A percentile compares a stretch with the other conserved stretches of the same genome.
These are phyloP conservation scores for Pseudoips prasinana DNA, from an alignment of 2,888 invertebrate genomes.

Conservation along the genomic window DNA sequence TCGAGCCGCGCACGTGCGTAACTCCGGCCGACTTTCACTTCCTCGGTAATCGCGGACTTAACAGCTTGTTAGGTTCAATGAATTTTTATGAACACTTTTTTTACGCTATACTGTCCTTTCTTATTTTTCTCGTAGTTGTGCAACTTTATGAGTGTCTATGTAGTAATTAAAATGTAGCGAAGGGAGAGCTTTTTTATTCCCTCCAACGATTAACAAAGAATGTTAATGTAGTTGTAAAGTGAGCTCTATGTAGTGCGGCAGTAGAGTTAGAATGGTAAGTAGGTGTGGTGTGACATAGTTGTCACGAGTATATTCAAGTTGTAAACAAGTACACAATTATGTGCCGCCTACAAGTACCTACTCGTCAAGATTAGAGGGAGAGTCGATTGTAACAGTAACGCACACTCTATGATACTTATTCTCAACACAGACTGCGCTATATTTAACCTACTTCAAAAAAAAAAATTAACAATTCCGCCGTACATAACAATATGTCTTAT, in stretches of 20 bases:
- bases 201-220: slow-evolving; percentile 16
- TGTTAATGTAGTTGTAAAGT: slow-evolving; percentile 11
- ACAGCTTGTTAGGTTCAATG: slow-evolving; percentile 23
- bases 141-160: slow-evolving; percentile 4
- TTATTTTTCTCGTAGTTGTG: not conserved
- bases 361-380: slow-evolving; percentile 6
- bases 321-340: slow-evolving; percentile 25
- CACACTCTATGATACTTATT: not conserved
- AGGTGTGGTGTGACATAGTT: slow-evolving; percentile 3
- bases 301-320: slow-evolving; percentile 8
- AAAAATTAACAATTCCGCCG: no score
- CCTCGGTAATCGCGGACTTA: slow-evolving; percentile 33
- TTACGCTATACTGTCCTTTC: slow-evolving; percentile 2
- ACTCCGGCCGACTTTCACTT: slow-evolving; percentile 61
- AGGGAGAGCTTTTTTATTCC: slow-evolving; percentile 19
- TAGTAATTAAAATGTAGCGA: slow-evolving; percentile 11
- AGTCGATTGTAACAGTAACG: not conserved
- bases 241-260: slow-evolving; percentile 10
- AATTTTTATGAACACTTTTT: slow-evolving; percentile 14
- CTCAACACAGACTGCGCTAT: no score
- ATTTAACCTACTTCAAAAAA: no score
- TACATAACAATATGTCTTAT: no score
- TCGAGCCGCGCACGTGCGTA: slow-evolving; percentile 41
- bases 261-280: slow-evolving; percentile 7
- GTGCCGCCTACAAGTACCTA: slow-evolving; percentile 10